Percentiles rank a stretch among this genome's conserved stretches.
phyloP scores from a whole-genome alignment of 2,797 vertebrate genomes.

The Staurois parvus region DNA sequence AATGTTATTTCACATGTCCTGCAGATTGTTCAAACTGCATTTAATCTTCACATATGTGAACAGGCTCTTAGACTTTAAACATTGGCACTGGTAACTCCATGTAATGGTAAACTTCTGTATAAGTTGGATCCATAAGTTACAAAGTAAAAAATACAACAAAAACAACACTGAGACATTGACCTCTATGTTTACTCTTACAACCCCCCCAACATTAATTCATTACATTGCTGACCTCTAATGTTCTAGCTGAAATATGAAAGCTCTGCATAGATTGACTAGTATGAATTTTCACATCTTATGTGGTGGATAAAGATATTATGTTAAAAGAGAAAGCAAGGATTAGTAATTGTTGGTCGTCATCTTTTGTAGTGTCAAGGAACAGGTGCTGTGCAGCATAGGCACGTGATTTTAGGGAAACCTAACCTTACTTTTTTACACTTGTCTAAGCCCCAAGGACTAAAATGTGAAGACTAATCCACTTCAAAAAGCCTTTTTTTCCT shows the following conservation, averaged over 20 bases:
- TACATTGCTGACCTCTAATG: too few relatives aligned
- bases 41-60: too few relatives aligned
- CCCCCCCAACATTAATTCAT: too few relatives aligned
- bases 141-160: too few relatives aligned
- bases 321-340: slow-evolving; percentile 53
- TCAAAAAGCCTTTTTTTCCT: slow-evolving; percentile 37
- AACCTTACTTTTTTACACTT: slow-evolving; percentile 13
- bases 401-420: slow-evolving; percentile 23
- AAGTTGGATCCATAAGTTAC: too few relatives aligned
- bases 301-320: slow-evolving; percentile 54
- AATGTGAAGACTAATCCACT: slow-evolving; percentile 27
- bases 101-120: too few relatives aligned
- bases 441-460: slow-evolving; percentile 47
- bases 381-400: slow-evolving; percentile 11
- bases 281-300: slow-evolving; percentile 42
- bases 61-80: too few relatives aligned
- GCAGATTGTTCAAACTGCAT: too few relatives aligned
- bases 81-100: too few relatives aligned
- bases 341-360: slow-evolving; percentile 13
- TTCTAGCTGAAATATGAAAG: background rate
- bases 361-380: background rate
- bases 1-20: too few relatives aligned
- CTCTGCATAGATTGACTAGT: slow-evolving; percentile 52
- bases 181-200: too few relatives aligned
- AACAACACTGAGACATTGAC: too few relatives aligned